Evolutionary conservation across 2,888 invertebrate species (phyloP).

Genomic region (Sialis fuliginosa): DNA sequence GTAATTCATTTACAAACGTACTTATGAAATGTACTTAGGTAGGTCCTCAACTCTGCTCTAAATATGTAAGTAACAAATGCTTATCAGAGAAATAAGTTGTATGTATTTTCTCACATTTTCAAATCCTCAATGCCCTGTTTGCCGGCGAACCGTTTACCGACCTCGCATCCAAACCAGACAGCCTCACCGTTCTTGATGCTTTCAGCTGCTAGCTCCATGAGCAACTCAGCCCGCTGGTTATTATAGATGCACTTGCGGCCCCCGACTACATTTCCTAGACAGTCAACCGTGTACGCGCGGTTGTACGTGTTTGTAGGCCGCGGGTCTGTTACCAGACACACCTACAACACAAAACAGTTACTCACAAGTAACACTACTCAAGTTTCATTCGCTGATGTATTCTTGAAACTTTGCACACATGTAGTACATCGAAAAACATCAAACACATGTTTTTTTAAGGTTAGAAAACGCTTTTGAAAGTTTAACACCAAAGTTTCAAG

Average conservation of each 20-base stretch:
- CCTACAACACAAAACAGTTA: constrained; percentile 25
- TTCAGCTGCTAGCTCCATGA: constrained; percentile 55
- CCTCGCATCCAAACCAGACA: constrained; percentile 89
- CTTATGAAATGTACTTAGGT: too few relatives aligned
- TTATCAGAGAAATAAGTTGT: too few relatives aligned
- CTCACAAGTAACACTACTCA: neutral
- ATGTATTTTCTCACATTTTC: constrained; percentile 53
- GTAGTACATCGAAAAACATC: too few relatives aligned
- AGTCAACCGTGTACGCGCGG: constrained; percentile 68
- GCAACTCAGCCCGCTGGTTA: constrained; percentile 65
- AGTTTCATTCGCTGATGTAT: neutral
- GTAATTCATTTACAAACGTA: too few relatives aligned
- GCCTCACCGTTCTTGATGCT: constrained; percentile 67
- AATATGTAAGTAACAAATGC: too few relatives aligned
- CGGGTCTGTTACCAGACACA: constrained; percentile 77
- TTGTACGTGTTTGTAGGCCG: constrained; percentile 63
- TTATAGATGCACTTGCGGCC: constrained; percentile 67
- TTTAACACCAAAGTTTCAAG: too few relatives aligned
- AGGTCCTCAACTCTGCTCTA: too few relatives aligned
- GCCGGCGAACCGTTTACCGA: constrained; percentile 58
- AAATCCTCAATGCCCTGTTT: constrained; percentile 67
- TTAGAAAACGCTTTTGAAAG: too few relatives aligned
- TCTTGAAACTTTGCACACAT: too few relatives aligned
- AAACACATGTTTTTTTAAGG: too few relatives aligned
- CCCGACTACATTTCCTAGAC: constrained; percentile 73